Evolutionary conservation across 2,797 vertebrate genomes (phyloP).

Genomic region (Cynopterus sphinx): DNA sequence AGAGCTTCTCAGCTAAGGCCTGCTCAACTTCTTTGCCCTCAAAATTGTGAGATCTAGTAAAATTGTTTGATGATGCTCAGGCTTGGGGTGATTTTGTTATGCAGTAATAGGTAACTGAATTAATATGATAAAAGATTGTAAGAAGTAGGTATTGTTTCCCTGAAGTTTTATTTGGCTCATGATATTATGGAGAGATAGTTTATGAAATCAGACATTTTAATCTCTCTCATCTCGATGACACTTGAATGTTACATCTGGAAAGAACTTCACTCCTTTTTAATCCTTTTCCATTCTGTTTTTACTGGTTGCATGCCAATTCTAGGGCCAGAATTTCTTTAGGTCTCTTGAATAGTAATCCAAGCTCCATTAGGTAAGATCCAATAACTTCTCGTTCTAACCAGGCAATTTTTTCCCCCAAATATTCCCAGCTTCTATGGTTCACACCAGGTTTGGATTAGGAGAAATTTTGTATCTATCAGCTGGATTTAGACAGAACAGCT

Average conservation of each 20-base stretch:
- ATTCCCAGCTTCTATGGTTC: background rate
- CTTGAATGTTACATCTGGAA: background rate
- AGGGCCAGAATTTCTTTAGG: background rate
- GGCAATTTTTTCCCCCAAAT: background rate
- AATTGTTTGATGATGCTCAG: background rate
- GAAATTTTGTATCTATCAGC: background rate
- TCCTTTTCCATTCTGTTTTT: background rate
- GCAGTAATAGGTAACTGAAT: background rate
- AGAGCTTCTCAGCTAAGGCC: background rate
- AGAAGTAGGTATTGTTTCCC: background rate
- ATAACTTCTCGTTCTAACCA: background rate
- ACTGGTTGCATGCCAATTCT: background rate
- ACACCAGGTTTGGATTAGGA: background rate
- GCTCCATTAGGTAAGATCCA: background rate
- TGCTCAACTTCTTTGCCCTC: background rate
- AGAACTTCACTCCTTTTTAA: background rate
- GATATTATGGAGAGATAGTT: background rate
- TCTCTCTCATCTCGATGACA: background rate
- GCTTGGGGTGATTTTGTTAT: background rate
- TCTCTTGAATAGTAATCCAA: background rate
- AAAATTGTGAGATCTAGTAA: background rate
- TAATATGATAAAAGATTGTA: background rate
- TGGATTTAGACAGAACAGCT: background rate
- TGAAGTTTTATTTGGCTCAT: background rate
- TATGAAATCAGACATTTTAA: background rate